Evolutionary conservation across 1,140 invertebrate species (phyloP), one percentile per base, ranked within the genome.

Genomic region (Nilaparvata lugens): DNA sequence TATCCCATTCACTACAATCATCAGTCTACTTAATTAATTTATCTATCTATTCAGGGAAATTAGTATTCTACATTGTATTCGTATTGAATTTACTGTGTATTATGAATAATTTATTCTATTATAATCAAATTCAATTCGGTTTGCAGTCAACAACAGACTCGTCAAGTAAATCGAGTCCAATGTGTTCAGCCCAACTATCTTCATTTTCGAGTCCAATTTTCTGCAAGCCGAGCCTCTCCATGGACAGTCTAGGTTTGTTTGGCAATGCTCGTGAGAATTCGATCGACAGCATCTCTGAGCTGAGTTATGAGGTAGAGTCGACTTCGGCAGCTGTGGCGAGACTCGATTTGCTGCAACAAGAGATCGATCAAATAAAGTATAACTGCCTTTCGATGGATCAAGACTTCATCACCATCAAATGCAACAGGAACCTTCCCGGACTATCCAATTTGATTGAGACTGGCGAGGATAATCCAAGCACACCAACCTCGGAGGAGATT

Each of bases 311-410:
- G 13, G 38, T 68, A 7, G 59, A 64, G 5, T 43, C 42, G 1
- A 61, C 64, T 11, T 54, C 55, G 13, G 60, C 52, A 18, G 63
- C 60, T 9, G 51, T 57, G 28, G 58, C 55, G 13, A 52, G 60
- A 58, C 42, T 71, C 42, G 70, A 71, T 21, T 62, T 67, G 61
- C 53, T 71, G 18, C 68, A 69, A 52, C 45, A 64, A 43, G 69
- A 71, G 60, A 68, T 71, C 16, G 67, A 68, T 56, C 65, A 63
- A 42, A 61, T 71, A 2, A 71, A 71, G 56, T 62, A 57, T 25
- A 69, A 68, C 52, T 71, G 70, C 56, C 60, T 65, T 9, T 64
- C 61, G 42, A 69, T 71, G 69, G 68, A 71, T 62, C 68, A 68
- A 43, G 70, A 70, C 13, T 65, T 71, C 52, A 66, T 64, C 43